These are phyloP conservation scores for Petromus typicus DNA, from an alignment of 2,113 vertebrate genomes.

Conservation along the genomic window DNA sequence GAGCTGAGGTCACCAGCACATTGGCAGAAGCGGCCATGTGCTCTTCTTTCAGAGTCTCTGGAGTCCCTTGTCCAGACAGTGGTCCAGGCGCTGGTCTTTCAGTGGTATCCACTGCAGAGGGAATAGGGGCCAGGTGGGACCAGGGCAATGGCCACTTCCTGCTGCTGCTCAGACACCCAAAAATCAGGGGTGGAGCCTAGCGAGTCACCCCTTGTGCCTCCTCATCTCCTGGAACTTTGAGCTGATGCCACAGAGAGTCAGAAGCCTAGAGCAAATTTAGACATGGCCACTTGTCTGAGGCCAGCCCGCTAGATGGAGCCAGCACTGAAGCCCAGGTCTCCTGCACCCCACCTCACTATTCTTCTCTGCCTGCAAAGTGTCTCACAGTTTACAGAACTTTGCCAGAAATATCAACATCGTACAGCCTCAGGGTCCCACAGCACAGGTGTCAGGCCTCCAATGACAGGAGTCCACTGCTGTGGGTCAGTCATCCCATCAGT, in stretches of 20 bases:
- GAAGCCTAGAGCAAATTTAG: background rate
- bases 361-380: background rate
- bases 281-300: background rate
- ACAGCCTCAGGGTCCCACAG: background rate
- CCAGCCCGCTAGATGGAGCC: background rate
- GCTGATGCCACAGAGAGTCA: background rate
- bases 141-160: background rate
- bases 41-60: constrained; percentile 68
- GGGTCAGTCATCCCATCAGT: too few relatives aligned
- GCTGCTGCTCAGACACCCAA: background rate
- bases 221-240: background rate
- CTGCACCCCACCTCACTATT: background rate
- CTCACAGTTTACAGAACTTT: background rate
- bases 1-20: constrained; percentile 62
- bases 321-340: background rate
- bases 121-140: background rate
- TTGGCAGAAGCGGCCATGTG: constrained; percentile 79
- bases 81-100: constrained; percentile 82
- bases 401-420: background rate
- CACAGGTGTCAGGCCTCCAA: background rate
- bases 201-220: background rate
- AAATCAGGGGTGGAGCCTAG: background rate
- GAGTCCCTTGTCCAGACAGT: constrained; percentile 72
- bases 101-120: constrained; percentile 61
- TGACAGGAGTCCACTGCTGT: too few relatives aligned